Conservation (phyloP, 2,113 vertebrate species). For the Prunella fulvescens region DNA sequence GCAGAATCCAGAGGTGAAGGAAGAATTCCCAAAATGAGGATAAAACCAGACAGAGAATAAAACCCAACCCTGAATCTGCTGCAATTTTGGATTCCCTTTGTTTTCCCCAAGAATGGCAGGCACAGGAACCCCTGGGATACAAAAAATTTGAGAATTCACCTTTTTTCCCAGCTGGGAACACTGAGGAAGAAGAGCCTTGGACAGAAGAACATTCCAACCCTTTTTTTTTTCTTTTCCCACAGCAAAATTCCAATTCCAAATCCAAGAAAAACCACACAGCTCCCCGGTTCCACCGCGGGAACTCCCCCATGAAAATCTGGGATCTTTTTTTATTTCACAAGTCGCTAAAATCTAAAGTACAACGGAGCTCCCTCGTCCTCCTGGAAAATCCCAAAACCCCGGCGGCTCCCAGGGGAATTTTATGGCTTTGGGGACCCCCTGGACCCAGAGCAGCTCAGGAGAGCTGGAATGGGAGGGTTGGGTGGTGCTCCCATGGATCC, state of each 20-base stretch:
- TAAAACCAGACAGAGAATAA: rapidly evolving
- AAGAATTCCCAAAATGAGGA: rapidly evolving
- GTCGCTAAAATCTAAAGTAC: conserved; percentile 46
- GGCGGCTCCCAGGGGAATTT: not conserved
- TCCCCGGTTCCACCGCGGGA: not conserved
- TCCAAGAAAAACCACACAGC: not conserved
- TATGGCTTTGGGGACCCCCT: conserved; percentile 30
- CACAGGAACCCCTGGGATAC: not conserved
- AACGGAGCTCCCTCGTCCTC: not conserved
- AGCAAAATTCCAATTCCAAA: not conserved
- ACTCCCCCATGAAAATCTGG: conserved; percentile 30
- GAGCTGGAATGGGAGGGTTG: rapidly evolving
- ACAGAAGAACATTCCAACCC: not conserved
- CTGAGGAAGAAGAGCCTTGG: not conserved
- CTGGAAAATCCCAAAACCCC: conserved; percentile 15
- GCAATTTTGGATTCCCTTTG: not conserved
- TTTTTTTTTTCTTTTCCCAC: too few species aligned
- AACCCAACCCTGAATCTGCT: not conserved
- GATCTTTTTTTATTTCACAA: conserved; percentile 44
- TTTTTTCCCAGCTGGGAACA: not conserved
- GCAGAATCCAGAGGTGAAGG: not conserved
- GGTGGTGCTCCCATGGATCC: rapidly evolving
- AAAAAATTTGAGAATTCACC: not conserved
- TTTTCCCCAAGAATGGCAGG: not conserved
- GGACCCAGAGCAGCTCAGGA: too few species aligned